Base-by-base conservation (phyloP, 2,797 vertebrate species). In the Setipinna tenuifilis region DNA sequence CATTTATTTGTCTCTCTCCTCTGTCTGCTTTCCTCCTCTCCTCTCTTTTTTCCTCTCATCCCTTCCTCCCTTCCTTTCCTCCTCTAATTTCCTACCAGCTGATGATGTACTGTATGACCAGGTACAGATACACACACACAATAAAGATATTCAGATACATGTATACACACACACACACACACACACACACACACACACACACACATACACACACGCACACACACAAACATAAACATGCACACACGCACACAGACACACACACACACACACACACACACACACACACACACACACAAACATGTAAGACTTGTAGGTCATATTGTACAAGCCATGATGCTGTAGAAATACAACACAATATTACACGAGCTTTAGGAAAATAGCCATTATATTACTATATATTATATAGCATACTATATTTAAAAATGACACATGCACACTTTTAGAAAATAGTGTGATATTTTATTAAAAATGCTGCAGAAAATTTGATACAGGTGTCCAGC, bases 401-500 rank as follows among this genome's bases (percentile, higher is more conserved):
- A 54, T 54, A 54, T n/a, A n/a, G n/a, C n/a, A n/a, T n/a, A n/a
- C n/a, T n/a, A n/a, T n/a, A n/a, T n/a, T 54, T 54, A 54, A 54
- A 54, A 54, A 54, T 54, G 50, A 54, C 50, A 54, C 50, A 54
- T 2, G 50, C 28, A 75, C 68, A 75, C 28, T 96, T 95, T 97
- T 99, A 98, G 96, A 99, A 99, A 99, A 99, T 98, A 98, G 95
- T 94, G 96, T 97, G 95, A 97, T 97, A 96, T 97, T 99, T 99
- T 97, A 98, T 98, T 98, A 98, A 97, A 98, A 98, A 98, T 96
- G 96, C 95, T 96, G 97, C 97, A 97, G 97, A 98, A 98, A 98
- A 95, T 91, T 98, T 96, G 97, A 97, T 97, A 98, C 97, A 98
- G 96, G 96, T 97, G 95, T 97, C 96, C 96, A 97, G 97, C 97